phyloP scores from a whole-genome alignment of 2,797 vertebrate species.

The Halcyon badia region DNA sequence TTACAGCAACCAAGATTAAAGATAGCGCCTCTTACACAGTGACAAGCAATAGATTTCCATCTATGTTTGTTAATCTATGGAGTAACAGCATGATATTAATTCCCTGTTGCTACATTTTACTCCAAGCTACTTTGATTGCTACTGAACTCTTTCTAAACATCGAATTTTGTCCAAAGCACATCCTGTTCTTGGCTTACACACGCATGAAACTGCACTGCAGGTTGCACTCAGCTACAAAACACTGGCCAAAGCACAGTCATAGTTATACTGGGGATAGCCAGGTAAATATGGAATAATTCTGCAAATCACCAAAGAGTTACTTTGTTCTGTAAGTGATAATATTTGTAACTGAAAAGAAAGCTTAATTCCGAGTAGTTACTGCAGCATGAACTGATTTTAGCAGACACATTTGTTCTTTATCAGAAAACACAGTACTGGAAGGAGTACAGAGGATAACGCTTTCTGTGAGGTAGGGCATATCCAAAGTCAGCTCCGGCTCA shows the following conservation, averaged over 20 bases:
- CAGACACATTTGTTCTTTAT: neutral
- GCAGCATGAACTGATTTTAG: neutral
- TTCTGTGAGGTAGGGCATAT: neutral
- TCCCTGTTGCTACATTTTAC: neutral
- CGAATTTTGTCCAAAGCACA: neutral
- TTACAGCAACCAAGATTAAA: neutral
- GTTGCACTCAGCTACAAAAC: neutral
- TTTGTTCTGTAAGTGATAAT: neutral
- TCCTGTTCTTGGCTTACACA: neutral
- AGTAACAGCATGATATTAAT: neutral
- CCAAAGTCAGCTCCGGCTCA: neutral
- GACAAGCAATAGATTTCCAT: neutral
- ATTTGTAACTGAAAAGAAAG: neutral
- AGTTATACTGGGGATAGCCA: neutral
- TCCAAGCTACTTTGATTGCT: neutral
- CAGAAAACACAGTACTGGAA: neutral
- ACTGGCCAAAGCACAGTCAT: neutral
- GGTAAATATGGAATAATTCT: neutral
- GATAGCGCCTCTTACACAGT: neutral
- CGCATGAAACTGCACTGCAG: neutral
- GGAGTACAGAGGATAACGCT: neutral
- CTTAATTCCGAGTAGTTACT: neutral
- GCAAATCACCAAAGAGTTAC: neutral
- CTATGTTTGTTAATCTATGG: neutral
- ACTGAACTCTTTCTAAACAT: neutral